phyloP scores from a whole-genome alignment of 2,113 vertebrate genomes.

The rabbit (Oryctolagus cuniculus) region mOryCun1.1 NC_091435.1:84837001-84837500 shows the following conservation, averaged over 20 bases:
- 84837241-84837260: too few species aligned
- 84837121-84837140: too few species aligned
- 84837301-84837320: not conserved
- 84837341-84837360: not conserved
- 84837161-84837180: too few species aligned
- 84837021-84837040: not conserved
- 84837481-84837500: not conserved
- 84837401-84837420: not conserved
- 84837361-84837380: not conserved
- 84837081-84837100: fast-evolving
- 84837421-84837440: not conserved
- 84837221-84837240: too few species aligned
- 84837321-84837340: not conserved
- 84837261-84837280: not conserved
- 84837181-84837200: too few species aligned
- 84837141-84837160: too few species aligned
- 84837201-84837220: too few species aligned
- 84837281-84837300: not conserved
- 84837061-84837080: not conserved
- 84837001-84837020: not conserved
- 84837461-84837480: not conserved
- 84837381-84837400: not conserved
- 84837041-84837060: not conserved
- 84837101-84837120: too few species aligned
- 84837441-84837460: too few species aligned